Percentiles rank a stretch among this genome's conserved stretches.
These are phyloP conservation scores for Collichthys lucidus DNA, from an alignment of 2,113 vertebrate species.

Conservation along the genomic window DNA sequence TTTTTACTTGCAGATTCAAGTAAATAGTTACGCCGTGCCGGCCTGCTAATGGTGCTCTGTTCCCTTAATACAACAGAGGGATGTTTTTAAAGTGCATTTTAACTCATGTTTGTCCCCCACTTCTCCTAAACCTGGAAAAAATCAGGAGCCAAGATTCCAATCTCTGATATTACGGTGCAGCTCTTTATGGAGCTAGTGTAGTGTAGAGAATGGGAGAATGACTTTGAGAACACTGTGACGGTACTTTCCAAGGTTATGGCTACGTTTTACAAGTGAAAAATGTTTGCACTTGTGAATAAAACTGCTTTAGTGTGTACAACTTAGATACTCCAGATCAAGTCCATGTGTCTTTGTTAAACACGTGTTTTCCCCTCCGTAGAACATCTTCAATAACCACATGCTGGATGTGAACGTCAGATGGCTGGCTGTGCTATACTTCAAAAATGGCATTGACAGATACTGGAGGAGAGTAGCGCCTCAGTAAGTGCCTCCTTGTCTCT, in stretches of 20 bases:
- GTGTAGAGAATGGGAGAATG: conserved; percentile 13
- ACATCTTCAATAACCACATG: conserved; percentile 96
- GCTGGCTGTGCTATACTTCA: conserved; percentile 98
- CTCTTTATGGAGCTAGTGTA: conserved; percentile 25
- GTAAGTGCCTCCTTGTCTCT: conserved; percentile 82
- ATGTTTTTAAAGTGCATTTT: conserved; percentile 13
- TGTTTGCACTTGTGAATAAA: conserved; percentile 25
- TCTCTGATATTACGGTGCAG: conserved; percentile 34
- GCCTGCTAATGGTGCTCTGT: conserved; percentile 3
- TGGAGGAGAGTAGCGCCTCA: conserved; percentile 96
- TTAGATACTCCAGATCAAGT: background rate
- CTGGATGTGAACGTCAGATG: conserved; percentile 97
- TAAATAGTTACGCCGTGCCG: background rate
- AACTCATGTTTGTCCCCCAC: background rate
- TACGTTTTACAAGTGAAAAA: conserved; percentile 18
- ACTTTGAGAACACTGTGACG: conserved; percentile 41
- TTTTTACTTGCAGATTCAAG: conserved; percentile 24
- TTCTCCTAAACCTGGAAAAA: conserved; percentile 14
- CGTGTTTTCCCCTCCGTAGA: conserved; percentile 79
- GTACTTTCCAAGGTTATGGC: conserved; percentile 19
- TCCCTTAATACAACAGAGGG: conserved; percentile 3
- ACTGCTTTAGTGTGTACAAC: background rate
- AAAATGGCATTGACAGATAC: conserved; percentile 98
- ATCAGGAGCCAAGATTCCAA: conserved; percentile 20
- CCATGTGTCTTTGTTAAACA: background rate